phyloP scores from a whole-genome alignment of 2,888 invertebrate genomes.

The Aricia artaxerxes region DNA sequence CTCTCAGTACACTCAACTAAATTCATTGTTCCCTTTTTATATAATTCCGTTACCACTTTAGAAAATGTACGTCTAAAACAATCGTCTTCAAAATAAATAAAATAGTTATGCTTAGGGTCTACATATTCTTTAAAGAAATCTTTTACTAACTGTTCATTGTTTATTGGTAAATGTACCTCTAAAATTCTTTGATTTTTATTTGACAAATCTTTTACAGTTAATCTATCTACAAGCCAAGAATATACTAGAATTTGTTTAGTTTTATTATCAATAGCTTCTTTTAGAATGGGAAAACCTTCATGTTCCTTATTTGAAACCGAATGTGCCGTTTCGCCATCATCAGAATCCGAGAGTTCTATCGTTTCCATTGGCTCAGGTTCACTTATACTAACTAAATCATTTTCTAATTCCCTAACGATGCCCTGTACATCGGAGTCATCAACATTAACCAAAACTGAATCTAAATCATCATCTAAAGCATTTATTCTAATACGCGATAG shows the following conservation, averaged over 20 bases:
- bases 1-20: constrained; percentile 36
- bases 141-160: constrained; percentile 23
- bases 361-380: neutral
- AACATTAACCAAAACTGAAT: too few relatives aligned
- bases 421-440: too few relatives aligned
- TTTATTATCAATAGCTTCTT: constrained; percentile 46
- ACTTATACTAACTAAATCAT: too few relatives aligned
- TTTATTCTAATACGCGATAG: too few relatives aligned
- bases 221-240: constrained; percentile 40
- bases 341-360: too few relatives aligned
- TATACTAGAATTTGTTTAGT: constrained; percentile 45
- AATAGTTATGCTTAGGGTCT: constrained; percentile 35
- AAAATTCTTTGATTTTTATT: constrained; percentile 40
- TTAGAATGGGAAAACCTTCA: constrained; percentile 43
- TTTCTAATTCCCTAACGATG: too few relatives aligned
- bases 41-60: constrained; percentile 20
- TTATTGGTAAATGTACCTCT: constrained; percentile 41
- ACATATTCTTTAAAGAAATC: constrained; percentile 37
- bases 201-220: constrained; percentile 34
- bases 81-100: constrained; percentile 5
- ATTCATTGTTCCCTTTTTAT: constrained; percentile 27
- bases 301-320: neutral
- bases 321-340: too few relatives aligned
- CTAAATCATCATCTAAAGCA: too few relatives aligned
- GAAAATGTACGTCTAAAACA: too few relatives aligned